Evolutionary conservation across 1,140 invertebrate genomes (phyloP).

Genomic region (Drosophila micromelanica): DNA sequence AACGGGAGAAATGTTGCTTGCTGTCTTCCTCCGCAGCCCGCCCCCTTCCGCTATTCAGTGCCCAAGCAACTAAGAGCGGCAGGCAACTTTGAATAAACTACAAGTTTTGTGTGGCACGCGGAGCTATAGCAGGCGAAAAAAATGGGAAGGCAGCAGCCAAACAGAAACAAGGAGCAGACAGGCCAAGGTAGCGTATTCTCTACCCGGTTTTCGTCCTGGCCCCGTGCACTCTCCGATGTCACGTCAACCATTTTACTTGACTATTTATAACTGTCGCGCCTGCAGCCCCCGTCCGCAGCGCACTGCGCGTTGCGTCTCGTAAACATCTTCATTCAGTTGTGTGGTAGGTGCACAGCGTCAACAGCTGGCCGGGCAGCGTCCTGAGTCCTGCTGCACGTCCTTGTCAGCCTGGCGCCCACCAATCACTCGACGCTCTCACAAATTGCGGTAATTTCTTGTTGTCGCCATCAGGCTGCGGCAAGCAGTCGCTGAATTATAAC

Average conservation of each 20-base stretch:
- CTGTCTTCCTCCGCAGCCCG: constrained; percentile 29
- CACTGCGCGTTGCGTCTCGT: constrained; percentile 11
- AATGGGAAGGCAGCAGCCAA: background rate
- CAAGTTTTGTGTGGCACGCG: constrained; percentile 58
- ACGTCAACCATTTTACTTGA: constrained; percentile 72
- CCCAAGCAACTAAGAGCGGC: constrained; percentile 3
- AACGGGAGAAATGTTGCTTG: constrained; percentile 60
- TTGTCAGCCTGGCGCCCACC: constrained; percentile 50
- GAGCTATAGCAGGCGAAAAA: constrained; percentile 29
- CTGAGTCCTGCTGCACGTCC: constrained; percentile 34
- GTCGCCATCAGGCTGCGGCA: constrained; percentile 66
- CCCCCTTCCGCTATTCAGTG: background rate
- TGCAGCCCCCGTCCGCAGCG: constrained; percentile 13
- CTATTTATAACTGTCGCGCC: constrained; percentile 78
- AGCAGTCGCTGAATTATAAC: constrained; percentile 54
- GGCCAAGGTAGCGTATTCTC: constrained; percentile 61
- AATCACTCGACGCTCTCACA: constrained; percentile 74
- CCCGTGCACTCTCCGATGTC: constrained; percentile 29
- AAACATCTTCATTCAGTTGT: constrained; percentile 64
- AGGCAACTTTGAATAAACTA: constrained; percentile 76
- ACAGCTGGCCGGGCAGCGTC: constrained; percentile 22
- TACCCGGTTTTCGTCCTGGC: constrained; percentile 22
- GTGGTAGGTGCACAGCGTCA: constrained; percentile 47
- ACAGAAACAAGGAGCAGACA: constrained; percentile 10
- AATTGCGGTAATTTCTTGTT: constrained; percentile 83